These are phyloP conservation scores for Salvator merianae DNA, from an alignment of 2,113 vertebrate species.

Conservation along the genomic window DNA sequence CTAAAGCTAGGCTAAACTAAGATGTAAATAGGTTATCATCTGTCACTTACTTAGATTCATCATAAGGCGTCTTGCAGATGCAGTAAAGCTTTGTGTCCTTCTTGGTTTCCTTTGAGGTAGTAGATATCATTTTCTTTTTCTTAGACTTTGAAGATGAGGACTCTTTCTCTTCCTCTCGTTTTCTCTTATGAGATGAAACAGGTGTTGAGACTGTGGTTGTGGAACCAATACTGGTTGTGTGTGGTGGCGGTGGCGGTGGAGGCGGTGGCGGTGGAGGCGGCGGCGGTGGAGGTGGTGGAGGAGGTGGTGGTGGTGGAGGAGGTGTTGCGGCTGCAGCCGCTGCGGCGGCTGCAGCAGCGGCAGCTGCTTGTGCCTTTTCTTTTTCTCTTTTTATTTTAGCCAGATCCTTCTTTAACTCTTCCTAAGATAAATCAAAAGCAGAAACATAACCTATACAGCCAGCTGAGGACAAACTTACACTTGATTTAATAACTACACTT, in stretches of 20 bases:
- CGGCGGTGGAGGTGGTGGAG: conserved; percentile 45
- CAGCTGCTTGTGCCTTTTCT: conserved; percentile 84
- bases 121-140: conserved; percentile 97
- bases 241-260: conserved; percentile 49
- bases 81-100: conserved; percentile 99
- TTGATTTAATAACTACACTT: neutral
- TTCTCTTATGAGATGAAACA: conserved; percentile 86
- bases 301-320: neutral
- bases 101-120: conserved; percentile 97
- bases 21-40: neutral
- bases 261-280: conserved; percentile 59
- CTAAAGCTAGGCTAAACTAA: neutral
- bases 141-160: conserved; percentile 86
- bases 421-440: conserved; percentile 77
- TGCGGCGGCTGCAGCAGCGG: conserved; percentile 27
- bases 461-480: neutral
- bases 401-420: conserved; percentile 93
- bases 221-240: conserved; percentile 67
- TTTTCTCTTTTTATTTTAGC: conserved; percentile 89
- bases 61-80: conserved; percentile 97
- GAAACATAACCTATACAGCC: conserved; percentile 35
- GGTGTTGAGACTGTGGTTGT: conserved; percentile 61
- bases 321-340: conserved; percentile 67
- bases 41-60: conserved; percentile 93
- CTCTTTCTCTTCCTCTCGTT: conserved; percentile 89